Conservation (phyloP, 2,113 vertebrate species). For the Glaucidium brasilianum region DNA sequence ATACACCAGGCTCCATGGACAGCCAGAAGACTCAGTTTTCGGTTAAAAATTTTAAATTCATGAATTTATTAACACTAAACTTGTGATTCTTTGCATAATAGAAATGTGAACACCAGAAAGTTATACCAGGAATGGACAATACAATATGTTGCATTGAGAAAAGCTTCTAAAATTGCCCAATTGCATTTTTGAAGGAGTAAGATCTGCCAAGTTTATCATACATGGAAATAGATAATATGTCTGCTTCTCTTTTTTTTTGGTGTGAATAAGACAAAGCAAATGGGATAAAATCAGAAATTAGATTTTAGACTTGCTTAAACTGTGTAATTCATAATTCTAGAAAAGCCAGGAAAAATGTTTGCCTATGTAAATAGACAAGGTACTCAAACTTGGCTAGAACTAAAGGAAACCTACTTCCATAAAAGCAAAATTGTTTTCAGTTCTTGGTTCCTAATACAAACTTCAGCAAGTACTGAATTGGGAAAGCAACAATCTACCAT, state of each 20-base stretch:
- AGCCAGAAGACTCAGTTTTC: neutral
- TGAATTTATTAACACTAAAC: neutral
- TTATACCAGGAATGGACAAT: neutral
- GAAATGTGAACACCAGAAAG: neutral
- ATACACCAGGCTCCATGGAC: neutral
- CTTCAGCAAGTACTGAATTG: neutral
- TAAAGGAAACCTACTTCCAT: neutral
- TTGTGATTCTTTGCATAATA: neutral
- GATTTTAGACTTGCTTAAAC: neutral
- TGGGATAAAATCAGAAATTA: neutral
- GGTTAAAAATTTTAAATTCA: neutral
- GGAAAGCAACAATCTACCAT: neutral
- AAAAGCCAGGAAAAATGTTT: neutral
- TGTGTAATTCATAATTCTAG: neutral
- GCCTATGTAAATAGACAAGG: neutral
- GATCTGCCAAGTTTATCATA: neutral
- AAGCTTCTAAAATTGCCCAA: neutral
- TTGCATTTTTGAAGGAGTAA: neutral
- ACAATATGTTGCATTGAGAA: neutral
- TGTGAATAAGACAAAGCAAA: neutral
- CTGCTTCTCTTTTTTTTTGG: neutral
- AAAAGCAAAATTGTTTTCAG: neutral
- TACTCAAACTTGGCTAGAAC: neutral
- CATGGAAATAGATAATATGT: neutral
- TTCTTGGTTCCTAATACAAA: neutral